A percentile compares a stretch with the other conserved stretches of the same genome.
phyloP scores from a whole-genome alignment of 2,113 vertebrate genomes.

The Myodes glareolus region DNA sequence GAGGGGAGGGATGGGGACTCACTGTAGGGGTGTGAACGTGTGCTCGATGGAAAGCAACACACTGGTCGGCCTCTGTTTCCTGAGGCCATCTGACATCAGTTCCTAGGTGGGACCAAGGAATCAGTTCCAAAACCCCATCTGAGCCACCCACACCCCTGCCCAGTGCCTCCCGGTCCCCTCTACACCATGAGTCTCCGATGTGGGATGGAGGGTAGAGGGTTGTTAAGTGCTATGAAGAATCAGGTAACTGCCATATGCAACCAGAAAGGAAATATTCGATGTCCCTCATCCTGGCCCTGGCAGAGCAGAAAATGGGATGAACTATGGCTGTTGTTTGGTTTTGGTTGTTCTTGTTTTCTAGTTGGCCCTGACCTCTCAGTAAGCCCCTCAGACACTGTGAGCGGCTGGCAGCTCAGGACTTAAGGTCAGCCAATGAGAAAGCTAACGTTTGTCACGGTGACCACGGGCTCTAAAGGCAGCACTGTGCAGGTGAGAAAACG shows the following conservation, averaged over 20 bases:
- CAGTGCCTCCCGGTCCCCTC: neutral
- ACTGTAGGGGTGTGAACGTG: neutral
- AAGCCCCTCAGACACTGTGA: neutral
- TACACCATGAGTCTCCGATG: neutral
- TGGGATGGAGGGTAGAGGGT: neutral
- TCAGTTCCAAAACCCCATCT: neutral
- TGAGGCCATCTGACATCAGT: neutral
- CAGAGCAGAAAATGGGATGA: neutral
- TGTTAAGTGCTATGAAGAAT: fast-evolving
- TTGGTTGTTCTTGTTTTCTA: neutral
- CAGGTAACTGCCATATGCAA: neutral
- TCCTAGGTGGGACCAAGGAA: fast-evolving
- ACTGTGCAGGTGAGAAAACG: neutral
- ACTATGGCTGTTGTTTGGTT: neutral
- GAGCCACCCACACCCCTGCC: too few relatives aligned
- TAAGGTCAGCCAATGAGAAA: neutral
- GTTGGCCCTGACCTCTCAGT: neutral
- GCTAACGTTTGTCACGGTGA: neutral
- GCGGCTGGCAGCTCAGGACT: neutral
- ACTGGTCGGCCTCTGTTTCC: neutral
- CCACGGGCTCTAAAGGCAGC: neutral
- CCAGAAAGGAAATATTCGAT: neutral
- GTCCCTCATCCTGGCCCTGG: neutral
- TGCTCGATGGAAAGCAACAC: neutral
- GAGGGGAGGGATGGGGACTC: too few relatives aligned